Percentiles rank a stretch among this genome's conserved stretches.
Evolutionary conservation across 2,888 invertebrate species (phyloP).

Genomic region (Ceramica pisi): DNA sequence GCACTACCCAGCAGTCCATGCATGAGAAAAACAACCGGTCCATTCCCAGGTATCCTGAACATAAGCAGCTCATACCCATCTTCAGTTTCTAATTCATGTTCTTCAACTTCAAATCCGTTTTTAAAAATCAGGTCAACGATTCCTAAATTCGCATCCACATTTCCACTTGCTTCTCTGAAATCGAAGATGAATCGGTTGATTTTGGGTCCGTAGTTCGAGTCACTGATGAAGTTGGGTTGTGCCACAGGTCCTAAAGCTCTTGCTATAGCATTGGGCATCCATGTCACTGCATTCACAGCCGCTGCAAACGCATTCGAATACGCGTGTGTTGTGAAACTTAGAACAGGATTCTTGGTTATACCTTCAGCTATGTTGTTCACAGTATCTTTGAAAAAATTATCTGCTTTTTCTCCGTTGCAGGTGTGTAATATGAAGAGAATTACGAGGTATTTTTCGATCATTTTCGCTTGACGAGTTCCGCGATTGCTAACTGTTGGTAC

Average conservation of each 20-base stretch:
- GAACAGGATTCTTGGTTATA: constrained; percentile 12
- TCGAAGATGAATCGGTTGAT: constrained; percentile 29
- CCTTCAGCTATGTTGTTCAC: constrained; percentile 8
- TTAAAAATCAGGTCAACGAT: constrained; percentile 74
- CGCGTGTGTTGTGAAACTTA: background rate
- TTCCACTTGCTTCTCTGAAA: constrained; percentile 35
- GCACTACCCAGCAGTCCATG: constrained; percentile 82
- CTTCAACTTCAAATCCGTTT: constrained; percentile 76
- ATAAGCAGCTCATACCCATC: constrained; percentile 79
- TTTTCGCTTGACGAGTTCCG: constrained; percentile 6
- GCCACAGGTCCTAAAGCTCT: constrained; percentile 15
- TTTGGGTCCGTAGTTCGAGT: constrained; percentile 12
- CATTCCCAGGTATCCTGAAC: constrained; percentile 77
- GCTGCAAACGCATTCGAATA: constrained; percentile 42
- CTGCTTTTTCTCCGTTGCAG: background rate
- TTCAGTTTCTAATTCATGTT: constrained; percentile 74
- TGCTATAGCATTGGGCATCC: constrained; percentile 40
- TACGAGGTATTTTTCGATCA: constrained; percentile 25
- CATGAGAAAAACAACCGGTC: constrained; percentile 79
- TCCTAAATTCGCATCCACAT: constrained; percentile 75
- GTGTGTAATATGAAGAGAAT: constrained; percentile 2
- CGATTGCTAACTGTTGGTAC: background rate
- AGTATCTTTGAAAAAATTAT: background rate
- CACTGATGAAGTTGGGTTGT: background rate
- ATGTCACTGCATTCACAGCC: constrained; percentile 23